These are phyloP conservation scores for Amblyopsis hoosieri DNA, from an alignment of 2,797 vertebrate genomes.

Conservation along the genomic window DNA sequence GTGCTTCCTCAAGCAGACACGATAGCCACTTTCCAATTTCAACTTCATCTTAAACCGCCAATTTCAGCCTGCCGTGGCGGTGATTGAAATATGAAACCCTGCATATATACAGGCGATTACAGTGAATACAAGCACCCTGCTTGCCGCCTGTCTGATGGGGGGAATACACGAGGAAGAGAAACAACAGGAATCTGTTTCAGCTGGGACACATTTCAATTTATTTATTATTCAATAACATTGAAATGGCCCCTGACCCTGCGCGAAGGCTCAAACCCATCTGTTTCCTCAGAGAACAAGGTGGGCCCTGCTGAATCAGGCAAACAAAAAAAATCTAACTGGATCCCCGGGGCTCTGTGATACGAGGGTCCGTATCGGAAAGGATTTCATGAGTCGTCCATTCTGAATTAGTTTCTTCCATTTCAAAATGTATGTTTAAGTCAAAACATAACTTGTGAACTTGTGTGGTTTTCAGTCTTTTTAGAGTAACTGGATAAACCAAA, in stretches of 20 bases:
- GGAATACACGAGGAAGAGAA: conserved; percentile 37
- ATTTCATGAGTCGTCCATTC: conserved; percentile 66
- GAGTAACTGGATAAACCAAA: conserved; percentile 25
- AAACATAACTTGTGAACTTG: conserved; percentile 16
- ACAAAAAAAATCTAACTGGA: conserved; percentile 56
- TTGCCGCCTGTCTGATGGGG: conserved; percentile 51
- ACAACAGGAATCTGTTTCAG: conserved; percentile 70
- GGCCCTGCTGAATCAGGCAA: conserved; percentile 62
- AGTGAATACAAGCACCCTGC: conserved; percentile 69
- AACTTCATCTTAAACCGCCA: conserved; percentile 84
- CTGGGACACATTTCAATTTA: conserved; percentile 73
- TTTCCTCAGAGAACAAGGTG: conserved; percentile 44
- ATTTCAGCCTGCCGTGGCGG: conserved; percentile 70
- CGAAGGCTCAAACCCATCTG: conserved; percentile 50
- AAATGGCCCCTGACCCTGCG: conserved; percentile 73
- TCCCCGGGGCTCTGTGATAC: conserved; percentile 46
- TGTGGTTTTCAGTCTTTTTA: conserved; percentile 20
- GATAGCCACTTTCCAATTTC: conserved; percentile 85
- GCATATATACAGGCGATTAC: conserved; percentile 85
- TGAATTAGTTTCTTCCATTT: conserved; percentile 36
- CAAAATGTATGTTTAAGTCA: conserved; percentile 32
- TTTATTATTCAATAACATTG: conserved; percentile 79
- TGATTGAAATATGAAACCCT: conserved; percentile 84
- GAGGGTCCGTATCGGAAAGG: conserved; percentile 65
- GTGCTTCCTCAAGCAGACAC: conserved; percentile 80